Conservation (phyloP, 2,113 vertebrate species). For the Centropus unirufus region DNA sequence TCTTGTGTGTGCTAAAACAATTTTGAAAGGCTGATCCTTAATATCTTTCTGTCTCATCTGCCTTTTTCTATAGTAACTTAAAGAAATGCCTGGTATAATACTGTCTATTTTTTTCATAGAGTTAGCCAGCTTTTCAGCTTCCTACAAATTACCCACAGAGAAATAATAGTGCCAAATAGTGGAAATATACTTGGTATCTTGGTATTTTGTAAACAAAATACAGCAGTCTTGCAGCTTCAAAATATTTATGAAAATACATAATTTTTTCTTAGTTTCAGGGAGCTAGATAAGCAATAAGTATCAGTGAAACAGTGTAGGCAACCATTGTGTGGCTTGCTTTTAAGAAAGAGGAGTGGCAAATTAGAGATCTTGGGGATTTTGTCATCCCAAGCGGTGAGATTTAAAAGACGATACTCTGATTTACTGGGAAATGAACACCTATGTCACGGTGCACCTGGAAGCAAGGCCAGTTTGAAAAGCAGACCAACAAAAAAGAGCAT, state of each 20-base stretch:
- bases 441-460: not conserved
- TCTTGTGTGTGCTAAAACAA: not conserved
- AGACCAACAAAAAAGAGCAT: not conserved
- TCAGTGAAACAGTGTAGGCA: not conserved
- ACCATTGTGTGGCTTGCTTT: not conserved
- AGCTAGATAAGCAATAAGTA: not conserved
- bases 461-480: not conserved
- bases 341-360: not conserved
- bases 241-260: not conserved
- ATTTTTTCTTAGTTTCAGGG: not conserved
- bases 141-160: not conserved
- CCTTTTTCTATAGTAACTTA: not conserved
- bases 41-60: fast-evolving
- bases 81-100: not conserved
- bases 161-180: not conserved
- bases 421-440: not conserved
- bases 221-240: not conserved
- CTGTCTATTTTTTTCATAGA: not conserved
- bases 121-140: not conserved
- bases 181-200: not conserved
- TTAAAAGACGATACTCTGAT: not conserved
- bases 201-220: not conserved
- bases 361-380: not conserved
- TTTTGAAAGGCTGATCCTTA: not conserved
- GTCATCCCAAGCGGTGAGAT: not conserved